These are phyloP conservation scores for Hemithea aestivaria DNA, from an alignment of 2,888 invertebrate species.

Conservation along the genomic window DNA sequence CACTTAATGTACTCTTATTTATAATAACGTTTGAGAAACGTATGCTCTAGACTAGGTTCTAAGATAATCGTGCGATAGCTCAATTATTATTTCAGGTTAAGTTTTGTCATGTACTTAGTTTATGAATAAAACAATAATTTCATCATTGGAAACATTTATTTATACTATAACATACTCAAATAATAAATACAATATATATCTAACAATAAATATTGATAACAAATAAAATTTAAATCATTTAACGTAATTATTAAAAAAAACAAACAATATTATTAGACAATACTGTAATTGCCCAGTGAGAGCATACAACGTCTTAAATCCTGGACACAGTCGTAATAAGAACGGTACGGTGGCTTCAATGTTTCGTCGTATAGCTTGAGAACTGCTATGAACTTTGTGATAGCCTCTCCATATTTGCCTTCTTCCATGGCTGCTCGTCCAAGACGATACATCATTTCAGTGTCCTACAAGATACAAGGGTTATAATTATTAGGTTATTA, in stretches of 20 bases:
- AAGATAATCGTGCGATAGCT: too few relatives aligned
- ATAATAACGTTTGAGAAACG: too few relatives aligned
- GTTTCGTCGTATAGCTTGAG: conserved; percentile 83
- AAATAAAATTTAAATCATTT: too few relatives aligned
- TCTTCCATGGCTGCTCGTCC: conserved; percentile 81
- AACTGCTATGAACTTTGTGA: conserved; percentile 82
- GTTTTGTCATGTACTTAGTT: too few relatives aligned
- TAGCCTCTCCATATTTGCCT: conserved; percentile 81
- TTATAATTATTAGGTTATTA: not conserved
- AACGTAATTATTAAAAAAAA: too few relatives aligned
- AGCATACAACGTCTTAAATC: conserved; percentile 84
- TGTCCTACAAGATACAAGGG: conserved; percentile 74
- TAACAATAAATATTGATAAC: too few relatives aligned
- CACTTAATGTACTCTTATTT: too few relatives aligned
- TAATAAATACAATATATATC: too few relatives aligned
- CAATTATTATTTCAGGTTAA: too few relatives aligned
- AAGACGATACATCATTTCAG: conserved; percentile 82
- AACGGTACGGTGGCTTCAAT: conserved; percentile 85
- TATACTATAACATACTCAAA: not conserved
- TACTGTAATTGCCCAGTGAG: conserved; percentile 80
- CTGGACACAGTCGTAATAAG: conserved; percentile 87
- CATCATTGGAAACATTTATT: not conserved
- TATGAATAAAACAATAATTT: too few relatives aligned
- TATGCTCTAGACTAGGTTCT: too few relatives aligned
- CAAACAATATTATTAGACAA: conserved; percentile 26